These are phyloP conservation scores for Phocides pigmalion DNA, from an alignment of 1,140 invertebrate genomes.

Conservation along the genomic window DNA sequence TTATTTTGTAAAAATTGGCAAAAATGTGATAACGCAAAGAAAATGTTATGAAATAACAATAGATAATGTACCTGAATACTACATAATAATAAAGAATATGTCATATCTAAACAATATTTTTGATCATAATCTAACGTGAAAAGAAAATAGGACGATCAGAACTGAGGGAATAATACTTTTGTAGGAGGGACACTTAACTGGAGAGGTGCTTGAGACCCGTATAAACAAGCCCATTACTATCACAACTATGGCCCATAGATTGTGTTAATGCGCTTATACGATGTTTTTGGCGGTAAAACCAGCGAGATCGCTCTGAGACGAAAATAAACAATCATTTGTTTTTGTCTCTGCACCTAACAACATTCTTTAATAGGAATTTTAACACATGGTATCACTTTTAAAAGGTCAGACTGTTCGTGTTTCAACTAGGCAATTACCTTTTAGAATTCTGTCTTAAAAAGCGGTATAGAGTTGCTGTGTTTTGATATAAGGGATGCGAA, in stretches of 20 bases:
- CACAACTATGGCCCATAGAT: slow-evolving; percentile 65
- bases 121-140: neutral
- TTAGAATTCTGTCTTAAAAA: no score
- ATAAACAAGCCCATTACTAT: slow-evolving; percentile 68
- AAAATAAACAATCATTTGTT: slow-evolving; percentile 40
- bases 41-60: no score
- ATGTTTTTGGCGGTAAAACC: slow-evolving; percentile 48
- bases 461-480: no score
- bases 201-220: slow-evolving; percentile 46
- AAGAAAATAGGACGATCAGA: neutral
- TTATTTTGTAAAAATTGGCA: no score
- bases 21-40: no score
- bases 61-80: no score
- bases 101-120: no score
- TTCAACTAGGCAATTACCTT: no score
- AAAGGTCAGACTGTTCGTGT: neutral
- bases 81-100: no score
- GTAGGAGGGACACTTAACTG: slow-evolving; percentile 38
- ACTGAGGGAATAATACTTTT: slow-evolving; percentile 10
- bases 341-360: slow-evolving; percentile 12
- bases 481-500: no score
- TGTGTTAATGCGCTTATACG: slow-evolving; percentile 53
- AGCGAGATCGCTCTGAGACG: slow-evolving; percentile 37
- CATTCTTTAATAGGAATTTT: no score
- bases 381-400: no score